These are phyloP conservation scores for Coptodon bakossiorum DNA, from an alignment of 2,113 vertebrate genomes.

Conservation along the genomic window DNA sequence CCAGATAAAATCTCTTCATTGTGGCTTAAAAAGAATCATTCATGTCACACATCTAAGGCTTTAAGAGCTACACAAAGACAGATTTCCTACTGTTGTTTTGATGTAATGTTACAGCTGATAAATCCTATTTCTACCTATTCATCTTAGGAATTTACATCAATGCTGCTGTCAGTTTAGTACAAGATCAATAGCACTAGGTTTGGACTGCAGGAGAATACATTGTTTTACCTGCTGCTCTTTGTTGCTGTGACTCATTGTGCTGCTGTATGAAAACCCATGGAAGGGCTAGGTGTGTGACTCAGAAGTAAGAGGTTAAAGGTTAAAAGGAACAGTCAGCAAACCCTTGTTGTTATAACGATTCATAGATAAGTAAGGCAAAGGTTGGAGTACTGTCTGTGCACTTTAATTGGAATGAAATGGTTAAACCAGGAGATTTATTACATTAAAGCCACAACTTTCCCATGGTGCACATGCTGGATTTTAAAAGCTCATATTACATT, in stretches of 20 bases:
- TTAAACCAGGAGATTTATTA: not conserved
- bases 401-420: not conserved
- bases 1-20: not conserved
- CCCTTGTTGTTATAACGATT: conserved; percentile 2
- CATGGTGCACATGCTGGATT: not conserved
- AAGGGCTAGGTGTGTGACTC: not conserved
- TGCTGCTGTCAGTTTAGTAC: not conserved
- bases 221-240: not conserved
- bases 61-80: not conserved
- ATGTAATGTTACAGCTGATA: not conserved
- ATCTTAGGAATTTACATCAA: conserved; percentile 14
- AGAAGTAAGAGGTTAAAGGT: conserved; percentile 21
- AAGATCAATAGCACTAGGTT: not conserved
- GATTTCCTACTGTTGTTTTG: not conserved
- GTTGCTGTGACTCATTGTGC: not conserved
- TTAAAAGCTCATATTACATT: not conserved
- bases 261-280: not conserved
- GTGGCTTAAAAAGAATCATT: not conserved
- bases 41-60: not conserved
- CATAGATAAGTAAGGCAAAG: conserved; percentile 29
- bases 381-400: not conserved
- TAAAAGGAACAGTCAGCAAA: not conserved
- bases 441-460: not conserved
- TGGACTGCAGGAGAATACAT: not conserved
- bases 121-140: conserved; percentile 2